Base-by-base conservation (phyloP, 2,888 invertebrate species). In the Epistrophella euchroma region DNA sequence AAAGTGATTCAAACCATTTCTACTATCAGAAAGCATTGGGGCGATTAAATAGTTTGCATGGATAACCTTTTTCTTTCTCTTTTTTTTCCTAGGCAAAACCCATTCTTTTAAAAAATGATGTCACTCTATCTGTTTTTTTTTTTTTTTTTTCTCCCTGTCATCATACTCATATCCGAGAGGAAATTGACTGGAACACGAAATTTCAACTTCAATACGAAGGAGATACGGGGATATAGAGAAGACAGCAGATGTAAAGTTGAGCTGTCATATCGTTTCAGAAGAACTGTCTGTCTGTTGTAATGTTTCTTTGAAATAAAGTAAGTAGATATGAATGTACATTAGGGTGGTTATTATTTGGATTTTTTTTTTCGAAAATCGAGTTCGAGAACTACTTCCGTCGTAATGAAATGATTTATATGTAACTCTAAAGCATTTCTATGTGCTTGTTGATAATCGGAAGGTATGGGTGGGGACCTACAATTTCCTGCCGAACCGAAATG, bases 1-100 rank as follows among this genome's bases (percentile, higher is more conserved):
- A 15, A 52, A 52, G 25, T 52, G 22, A 25, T 25, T 52, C 25
- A 0, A 52, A 52, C 22, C 0, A 10, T 56, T 56, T 56, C 10
- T 56, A 11, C 2, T 13, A 56, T 56, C 32, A 35, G n/a, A 32
- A 56, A 56, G 35, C 32, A 35, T 85, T 80, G 60, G 66, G 75
- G 71, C 75, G 79, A 80, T 84, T 84, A 84, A 84, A 80, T 79
- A 79, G 84, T 84, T 79, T 75, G 70, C 75, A 80, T 71, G 35
- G 79, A 75, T 75, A 56, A 60, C 43, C 40, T 64, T 75, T 74
- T 43, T 64, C 1, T n/a, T 37, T 22, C 17, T 43, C 0, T 32
- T 50, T 25, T 72, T 19, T 32, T 45, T 72, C 17, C 17, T 13
- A 40, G 19, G 37, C 45, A n/a, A 17, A 62, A 43, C 6, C 7